phyloP scores from a whole-genome alignment of 2,888 invertebrate genomes.

The Pristionchus entomophagus region DNA sequence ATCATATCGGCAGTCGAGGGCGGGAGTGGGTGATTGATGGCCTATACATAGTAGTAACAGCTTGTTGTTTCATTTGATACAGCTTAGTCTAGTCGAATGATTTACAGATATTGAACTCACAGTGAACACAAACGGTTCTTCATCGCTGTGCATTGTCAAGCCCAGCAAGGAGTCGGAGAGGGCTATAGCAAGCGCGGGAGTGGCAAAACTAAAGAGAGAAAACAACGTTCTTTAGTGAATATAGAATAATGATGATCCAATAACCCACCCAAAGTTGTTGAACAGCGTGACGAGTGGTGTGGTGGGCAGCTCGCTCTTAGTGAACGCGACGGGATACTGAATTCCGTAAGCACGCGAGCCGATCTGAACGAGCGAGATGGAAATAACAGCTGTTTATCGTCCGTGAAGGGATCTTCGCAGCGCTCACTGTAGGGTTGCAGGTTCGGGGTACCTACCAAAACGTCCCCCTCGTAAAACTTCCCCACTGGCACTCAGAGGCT shows the following conservation, averaged over 20 bases:
- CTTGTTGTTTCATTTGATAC: neutral
- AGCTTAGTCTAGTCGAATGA: too few species aligned
- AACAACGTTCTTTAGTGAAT: too few species aligned
- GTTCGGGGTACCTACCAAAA: too few species aligned
- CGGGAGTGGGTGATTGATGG: slow-evolving; percentile 65
- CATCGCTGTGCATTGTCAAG: neutral
- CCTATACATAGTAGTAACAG: slow-evolving; percentile 41
- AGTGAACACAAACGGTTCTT: slow-evolving; percentile 20
- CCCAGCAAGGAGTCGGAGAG: slow-evolving; percentile 59
- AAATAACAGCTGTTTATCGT: too few species aligned
- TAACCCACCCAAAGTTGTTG: slow-evolving; percentile 31
- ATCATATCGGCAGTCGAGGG: slow-evolving; percentile 29
- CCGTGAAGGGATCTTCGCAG: too few species aligned
- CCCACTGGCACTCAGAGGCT: too few species aligned
- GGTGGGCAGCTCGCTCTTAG: neutral
- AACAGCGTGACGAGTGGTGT: neutral
- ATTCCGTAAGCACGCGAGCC: slow-evolving; percentile 64
- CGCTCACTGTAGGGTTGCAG: too few species aligned
- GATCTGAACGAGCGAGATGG: too few species aligned
- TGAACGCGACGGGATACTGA: slow-evolving; percentile 64
- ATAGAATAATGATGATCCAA: too few species aligned
- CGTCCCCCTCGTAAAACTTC: too few species aligned
- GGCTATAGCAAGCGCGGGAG: slow-evolving; percentile 61
- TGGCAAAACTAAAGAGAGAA: slow-evolving; percentile 47
- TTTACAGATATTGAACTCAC: neutral